These are phyloP conservation scores for Uria aalge DNA, from an alignment of 2,113 vertebrate species.

Conservation along the genomic window DNA sequence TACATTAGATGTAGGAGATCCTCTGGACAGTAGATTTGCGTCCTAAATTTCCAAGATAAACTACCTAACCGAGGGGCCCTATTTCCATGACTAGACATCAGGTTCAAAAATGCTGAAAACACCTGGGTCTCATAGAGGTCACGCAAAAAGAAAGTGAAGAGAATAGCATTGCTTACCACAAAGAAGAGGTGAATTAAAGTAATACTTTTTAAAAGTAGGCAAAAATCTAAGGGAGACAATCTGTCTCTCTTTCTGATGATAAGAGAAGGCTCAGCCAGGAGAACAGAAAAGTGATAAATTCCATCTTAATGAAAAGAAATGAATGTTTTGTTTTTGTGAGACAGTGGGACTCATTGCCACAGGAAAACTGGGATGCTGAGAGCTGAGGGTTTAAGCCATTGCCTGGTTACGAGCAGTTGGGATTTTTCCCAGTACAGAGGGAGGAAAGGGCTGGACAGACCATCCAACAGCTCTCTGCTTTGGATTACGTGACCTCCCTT, in stretches of 20 bases:
- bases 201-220: not conserved
- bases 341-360: not conserved
- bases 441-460: not conserved
- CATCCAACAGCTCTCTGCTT: not conserved
- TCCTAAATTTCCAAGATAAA: not conserved
- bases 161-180: not conserved
- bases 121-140: not conserved
- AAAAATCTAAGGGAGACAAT: not conserved
- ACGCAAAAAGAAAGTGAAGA: not conserved
- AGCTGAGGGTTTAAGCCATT: conserved; percentile 3
- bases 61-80: not conserved
- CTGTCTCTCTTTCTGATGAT: not conserved
- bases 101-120: not conserved
- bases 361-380: not conserved
- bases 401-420: not conserved
- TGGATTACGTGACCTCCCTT: not conserved
- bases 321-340: not conserved
- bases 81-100: not conserved
- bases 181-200: not conserved
- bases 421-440: not conserved
- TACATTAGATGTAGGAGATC: not conserved
- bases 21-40: not conserved
- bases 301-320: conserved; percentile 1
- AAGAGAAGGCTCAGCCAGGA: not conserved
- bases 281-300: conserved; percentile 23